Evolutionary conservation across 2,113 vertebrate species (phyloP), one percentile per base, ranked within the genome.

Genomic region (Acinonyx jubatus): DNA sequence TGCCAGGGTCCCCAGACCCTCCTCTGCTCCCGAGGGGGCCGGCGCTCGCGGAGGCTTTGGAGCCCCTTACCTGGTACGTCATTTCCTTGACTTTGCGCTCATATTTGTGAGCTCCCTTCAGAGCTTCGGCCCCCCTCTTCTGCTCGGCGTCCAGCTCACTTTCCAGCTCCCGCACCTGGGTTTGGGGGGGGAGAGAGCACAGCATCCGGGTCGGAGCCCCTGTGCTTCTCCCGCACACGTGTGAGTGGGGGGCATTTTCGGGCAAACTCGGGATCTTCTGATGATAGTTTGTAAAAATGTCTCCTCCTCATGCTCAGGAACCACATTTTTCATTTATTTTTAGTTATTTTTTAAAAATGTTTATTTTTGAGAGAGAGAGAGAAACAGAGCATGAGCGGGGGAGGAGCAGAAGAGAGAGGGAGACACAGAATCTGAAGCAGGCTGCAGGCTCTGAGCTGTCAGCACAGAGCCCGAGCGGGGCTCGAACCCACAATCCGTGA

Each of bases 91-190:
- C 96, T 87, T 98, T 97, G 48, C 98, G 98, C 93, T 99, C 99
- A 0, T 99, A 99, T 94, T 99, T 99, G 91, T 98, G 97, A 89
- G 98, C 96, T 0, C 98, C 98, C 95, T 99, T 99, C 87, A 99
- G 96, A 7, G 99, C 98, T 4, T 99, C 99, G 0, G 97, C 74
- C 2, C 98, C 98, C 96, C 98, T 97, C 79, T 98, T 99, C 98
- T 99, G 99, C 95, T 99, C 99, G 15, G 97, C 96, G 1, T 99
- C 99, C 21, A 99, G 98, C 85, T 99, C 98, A 0, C 96, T 99
- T 97, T 99, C 99, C 61, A 99, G 66, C 94, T 99, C 99, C 31
- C 94, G 98, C 31, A 99, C 99, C 99, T 99, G 96, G 2, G n/a
- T 38, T n/a, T 0, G 0, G 45, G 1, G 0, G 0, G 3, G 0